phyloP scores from a whole-genome alignment of 53 echinoderm and acorn worm species.

The Antedon mediterranea region DNA sequence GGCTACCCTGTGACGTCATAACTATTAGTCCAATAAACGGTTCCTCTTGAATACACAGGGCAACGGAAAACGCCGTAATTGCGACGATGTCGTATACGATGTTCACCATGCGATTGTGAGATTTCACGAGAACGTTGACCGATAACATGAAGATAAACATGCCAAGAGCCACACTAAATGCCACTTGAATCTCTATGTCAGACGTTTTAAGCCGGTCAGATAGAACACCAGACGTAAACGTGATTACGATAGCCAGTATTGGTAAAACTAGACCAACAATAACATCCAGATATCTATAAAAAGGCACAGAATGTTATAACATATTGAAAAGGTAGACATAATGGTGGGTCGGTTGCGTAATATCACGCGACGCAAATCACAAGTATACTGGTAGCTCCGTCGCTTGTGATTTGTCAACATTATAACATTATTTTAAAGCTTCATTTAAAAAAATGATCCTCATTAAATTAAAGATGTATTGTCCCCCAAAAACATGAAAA shows the following conservation, averaged over 20 bases:
- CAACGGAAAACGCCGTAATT: slow-evolving; percentile 26
- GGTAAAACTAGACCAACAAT: slow-evolving; percentile 13
- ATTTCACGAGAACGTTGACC: slow-evolving; percentile 10
- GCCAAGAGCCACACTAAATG: slow-evolving; percentile 14
- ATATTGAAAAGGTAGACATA: too few species aligned
- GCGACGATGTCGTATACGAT: slow-evolving; percentile 47
- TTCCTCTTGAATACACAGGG: slow-evolving; percentile 31
- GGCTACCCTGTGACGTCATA: slow-evolving; percentile 41
- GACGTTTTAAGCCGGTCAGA: not conserved
- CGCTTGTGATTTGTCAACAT: too few species aligned
- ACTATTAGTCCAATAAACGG: slow-evolving; percentile 50
- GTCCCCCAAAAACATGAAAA: too few species aligned
- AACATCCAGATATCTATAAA: slow-evolving; percentile 28
- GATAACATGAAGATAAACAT: slow-evolving; percentile 26
- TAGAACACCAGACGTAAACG: slow-evolving; percentile 19
- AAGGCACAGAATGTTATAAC: too few species aligned
- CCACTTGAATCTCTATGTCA: slow-evolving; percentile 10
- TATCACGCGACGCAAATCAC: too few species aligned
- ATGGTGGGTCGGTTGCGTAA: too few species aligned
- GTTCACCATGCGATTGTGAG: not conserved
- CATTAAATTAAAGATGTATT: too few species aligned
- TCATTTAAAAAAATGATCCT: too few species aligned
- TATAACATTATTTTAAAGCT: too few species aligned
- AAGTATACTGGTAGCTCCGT: too few species aligned
- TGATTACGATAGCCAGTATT: slow-evolving; percentile 10